Evolutionary conservation across 2,113 vertebrate genomes (phyloP), one percentile per base, ranked within the genome.

Genomic region (Eubucco bourcierii): DNA sequence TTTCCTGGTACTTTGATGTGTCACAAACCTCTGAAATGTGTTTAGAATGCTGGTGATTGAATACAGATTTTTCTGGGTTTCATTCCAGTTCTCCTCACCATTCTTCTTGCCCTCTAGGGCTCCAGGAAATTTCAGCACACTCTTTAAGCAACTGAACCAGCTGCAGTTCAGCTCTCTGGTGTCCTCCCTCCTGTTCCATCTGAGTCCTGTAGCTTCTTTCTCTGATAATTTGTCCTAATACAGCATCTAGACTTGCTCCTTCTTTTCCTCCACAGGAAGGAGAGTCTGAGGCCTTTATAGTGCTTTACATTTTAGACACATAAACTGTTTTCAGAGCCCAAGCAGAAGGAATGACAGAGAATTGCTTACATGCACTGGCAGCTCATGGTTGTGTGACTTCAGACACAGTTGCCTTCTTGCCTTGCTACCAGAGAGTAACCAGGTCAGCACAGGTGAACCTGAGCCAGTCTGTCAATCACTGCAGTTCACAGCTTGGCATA

Each of bases 291-390:
- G 20, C n/a, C n/a, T 91, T 34, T 81, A 7, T 34, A 39, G 9
- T 47, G 14, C 33, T 60, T 82, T 73, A 28, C 34, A 60, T 60
- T 68, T 73, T 25, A 86, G 19, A 4, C 37, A 6, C 9, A 9
- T n/a, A 39, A 85, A 50, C 31, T 76, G 11, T 76, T 81, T 80
- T 88, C 68, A 76, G 14, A 80, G 28, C 12, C 52, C 14, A 7
- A 61, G 2, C 13, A 28, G 25, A 61, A 58, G 25, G 33, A 79
- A 44, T 31, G 6, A 12, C 34, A 44, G 21, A 41, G 23, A 74
- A 10, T 58, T 67, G 24, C 6, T 76, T 53, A 47, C 4, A 9
- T 0, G 1, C 4, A 15, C 12, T 50, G 39, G 52, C 34, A 46
- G 1, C 27, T 70, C 17, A 9, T 21, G 17, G 13, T 34, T 68